A percentile compares a stretch with the other conserved stretches of the same genome.
phyloP scores from a whole-genome alignment of 2,113 vertebrate species.

The Cheirogaleus medius region DNA sequence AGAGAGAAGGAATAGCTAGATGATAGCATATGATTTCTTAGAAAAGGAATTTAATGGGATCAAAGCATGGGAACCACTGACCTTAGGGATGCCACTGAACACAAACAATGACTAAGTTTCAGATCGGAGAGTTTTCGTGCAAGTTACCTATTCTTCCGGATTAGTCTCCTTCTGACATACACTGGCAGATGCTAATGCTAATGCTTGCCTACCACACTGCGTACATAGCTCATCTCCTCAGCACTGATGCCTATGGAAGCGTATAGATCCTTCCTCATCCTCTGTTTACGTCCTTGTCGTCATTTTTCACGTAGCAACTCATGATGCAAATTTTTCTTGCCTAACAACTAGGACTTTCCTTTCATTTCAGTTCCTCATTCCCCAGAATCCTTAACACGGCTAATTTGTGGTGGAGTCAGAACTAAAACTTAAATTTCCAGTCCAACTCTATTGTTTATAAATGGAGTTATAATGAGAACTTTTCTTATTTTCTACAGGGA shows the following conservation, averaged over 20 bases:
- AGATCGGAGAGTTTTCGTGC: background rate
- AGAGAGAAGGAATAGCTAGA: background rate
- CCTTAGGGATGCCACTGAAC: background rate
- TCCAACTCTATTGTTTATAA: background rate
- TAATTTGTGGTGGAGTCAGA: background rate
- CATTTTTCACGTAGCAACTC: background rate
- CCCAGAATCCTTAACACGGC: background rate
- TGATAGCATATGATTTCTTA: background rate
- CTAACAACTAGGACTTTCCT: background rate
- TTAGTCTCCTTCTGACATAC: too few species aligned
- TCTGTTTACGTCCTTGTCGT: background rate
- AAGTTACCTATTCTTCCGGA: background rate
- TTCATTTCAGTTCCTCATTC: background rate
- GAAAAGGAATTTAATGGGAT: background rate
- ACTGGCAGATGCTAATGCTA: accelerated
- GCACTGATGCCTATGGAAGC: background rate
- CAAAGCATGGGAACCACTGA: background rate
- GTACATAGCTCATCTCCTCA: background rate
- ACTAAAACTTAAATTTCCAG: background rate
- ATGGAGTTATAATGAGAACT: background rate
- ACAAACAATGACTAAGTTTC: background rate
- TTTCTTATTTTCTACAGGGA: background rate
- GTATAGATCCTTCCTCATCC: background rate
- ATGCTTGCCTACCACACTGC: background rate
- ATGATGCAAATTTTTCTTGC: background rate